These are phyloP conservation scores for Ptilorrhoa leucosticta DNA, from an alignment of 2,113 vertebrate genomes.

Conservation along the genomic window DNA sequence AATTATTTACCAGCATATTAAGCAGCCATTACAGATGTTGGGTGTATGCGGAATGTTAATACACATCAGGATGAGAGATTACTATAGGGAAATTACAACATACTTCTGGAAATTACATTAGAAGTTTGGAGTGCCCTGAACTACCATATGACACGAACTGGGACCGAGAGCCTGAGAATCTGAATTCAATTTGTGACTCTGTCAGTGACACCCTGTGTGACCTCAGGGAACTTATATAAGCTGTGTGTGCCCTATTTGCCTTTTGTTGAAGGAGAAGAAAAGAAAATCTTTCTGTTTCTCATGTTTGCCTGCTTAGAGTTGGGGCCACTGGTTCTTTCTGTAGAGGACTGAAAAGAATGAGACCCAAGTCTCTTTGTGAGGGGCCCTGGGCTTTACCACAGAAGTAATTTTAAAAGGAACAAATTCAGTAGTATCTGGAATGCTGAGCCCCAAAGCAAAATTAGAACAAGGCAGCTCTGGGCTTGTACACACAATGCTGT, in stretches of 20 bases:
- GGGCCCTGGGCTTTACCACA: neutral
- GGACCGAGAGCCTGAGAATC: neutral
- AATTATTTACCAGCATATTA: neutral
- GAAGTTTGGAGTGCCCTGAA: neutral
- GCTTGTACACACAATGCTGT: neutral
- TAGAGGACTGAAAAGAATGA: neutral
- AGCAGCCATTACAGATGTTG: neutral
- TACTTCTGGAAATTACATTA: neutral
- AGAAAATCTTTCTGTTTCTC: constrained; percentile 37
- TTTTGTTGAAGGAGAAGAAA: constrained; percentile 26
- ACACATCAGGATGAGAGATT: neutral
- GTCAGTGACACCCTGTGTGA: constrained; percentile 8
- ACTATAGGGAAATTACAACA: neutral
- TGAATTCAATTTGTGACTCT: constrained; percentile 31
- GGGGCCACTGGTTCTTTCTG: neutral
- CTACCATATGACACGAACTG: neutral
- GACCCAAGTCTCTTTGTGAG: neutral
- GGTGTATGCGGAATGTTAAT: neutral
- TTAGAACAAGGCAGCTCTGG: constrained; percentile 31
- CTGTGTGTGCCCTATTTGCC: neutral
- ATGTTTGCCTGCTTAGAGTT: constrained; percentile 5
- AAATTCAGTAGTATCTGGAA: constrained; percentile 21
- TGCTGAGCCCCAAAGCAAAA: constrained; percentile 12
- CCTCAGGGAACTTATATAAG: constrained; percentile 16
- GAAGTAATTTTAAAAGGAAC: neutral